phyloP scores from a whole-genome alignment of 2,113 vertebrate species.

The Todiramphus saurophagus region DNA sequence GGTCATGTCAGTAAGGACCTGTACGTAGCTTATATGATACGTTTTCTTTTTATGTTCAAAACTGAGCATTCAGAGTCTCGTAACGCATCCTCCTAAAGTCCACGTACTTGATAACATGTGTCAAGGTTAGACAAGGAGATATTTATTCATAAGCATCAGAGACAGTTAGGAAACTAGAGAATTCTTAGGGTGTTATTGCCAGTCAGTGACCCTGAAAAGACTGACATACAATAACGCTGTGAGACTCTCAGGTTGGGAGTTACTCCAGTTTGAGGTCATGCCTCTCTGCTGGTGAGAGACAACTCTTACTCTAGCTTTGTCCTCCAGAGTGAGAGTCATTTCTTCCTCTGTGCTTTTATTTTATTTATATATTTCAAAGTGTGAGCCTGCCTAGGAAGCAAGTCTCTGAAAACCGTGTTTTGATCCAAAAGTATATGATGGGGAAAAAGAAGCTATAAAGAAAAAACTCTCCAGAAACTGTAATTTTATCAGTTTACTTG shows the following conservation, averaged over 20 bases:
- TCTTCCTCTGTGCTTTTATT: neutral
- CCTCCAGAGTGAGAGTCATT: neutral
- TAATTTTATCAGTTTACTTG: neutral
- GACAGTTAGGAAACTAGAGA: neutral
- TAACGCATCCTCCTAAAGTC: neutral
- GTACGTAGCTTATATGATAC: neutral
- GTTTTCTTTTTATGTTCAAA: neutral
- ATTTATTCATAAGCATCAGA: conserved; percentile 14
- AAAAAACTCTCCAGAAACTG: neutral
- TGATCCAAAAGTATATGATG: neutral
- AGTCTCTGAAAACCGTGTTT: neutral
- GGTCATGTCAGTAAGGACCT: neutral
- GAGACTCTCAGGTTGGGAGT: neutral
- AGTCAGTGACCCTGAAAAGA: conserved; percentile 20
- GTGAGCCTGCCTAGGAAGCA: neutral
- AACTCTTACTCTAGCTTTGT: neutral
- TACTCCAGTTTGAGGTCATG: neutral
- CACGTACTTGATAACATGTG: neutral
- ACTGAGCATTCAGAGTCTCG: neutral
- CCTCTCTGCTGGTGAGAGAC: neutral
- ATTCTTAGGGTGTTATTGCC: neutral
- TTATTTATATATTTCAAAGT: neutral
- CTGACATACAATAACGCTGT: neutral
- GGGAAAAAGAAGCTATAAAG: neutral
- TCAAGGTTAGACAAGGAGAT: conserved; percentile 30